Evolutionary conservation across 2,113 vertebrate species (phyloP).

Genomic region (Tylochromis polylepis): DNA sequence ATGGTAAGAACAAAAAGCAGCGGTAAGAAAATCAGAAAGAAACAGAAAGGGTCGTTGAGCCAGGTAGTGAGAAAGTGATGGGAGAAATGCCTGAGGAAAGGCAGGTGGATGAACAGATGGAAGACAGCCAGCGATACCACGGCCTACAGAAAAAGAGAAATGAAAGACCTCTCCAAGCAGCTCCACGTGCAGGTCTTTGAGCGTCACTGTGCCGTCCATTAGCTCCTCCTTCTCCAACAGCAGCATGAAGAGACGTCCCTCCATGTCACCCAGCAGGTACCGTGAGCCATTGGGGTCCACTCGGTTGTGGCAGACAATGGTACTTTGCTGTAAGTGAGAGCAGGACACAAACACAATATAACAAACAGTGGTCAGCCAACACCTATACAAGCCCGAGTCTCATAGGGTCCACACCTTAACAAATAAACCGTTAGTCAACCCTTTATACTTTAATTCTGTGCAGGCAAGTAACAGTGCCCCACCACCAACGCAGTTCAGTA

Average conservation of each 20-base stretch:
- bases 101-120: neutral
- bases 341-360: neutral
- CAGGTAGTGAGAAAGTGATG: neutral
- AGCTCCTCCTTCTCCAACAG: slow-evolving; percentile 97
- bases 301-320: slow-evolving; percentile 94
- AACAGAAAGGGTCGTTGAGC: neutral
- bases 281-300: slow-evolving; percentile 96
- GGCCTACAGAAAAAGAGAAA: neutral
- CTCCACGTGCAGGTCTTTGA: slow-evolving; percentile 94
- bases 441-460: neutral
- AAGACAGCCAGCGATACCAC: neutral
- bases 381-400: neutral
- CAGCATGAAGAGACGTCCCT: slow-evolving; percentile 96
- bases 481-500: neutral
- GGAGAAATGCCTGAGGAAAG: neutral
- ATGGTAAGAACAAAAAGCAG: neutral
- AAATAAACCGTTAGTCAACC: neutral
- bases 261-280: slow-evolving; percentile 96
- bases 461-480: neutral
- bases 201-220: slow-evolving; percentile 90
- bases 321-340: slow-evolving; percentile 85
- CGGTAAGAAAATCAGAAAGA: neutral
- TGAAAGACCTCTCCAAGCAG: slow-evolving; percentile 89
- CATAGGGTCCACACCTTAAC: rapidly evolving
- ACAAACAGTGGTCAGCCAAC: neutral